These are phyloP conservation scores for Scrobipalpa costella DNA, from an alignment of 2,888 invertebrate species.

Conservation along the genomic window DNA sequence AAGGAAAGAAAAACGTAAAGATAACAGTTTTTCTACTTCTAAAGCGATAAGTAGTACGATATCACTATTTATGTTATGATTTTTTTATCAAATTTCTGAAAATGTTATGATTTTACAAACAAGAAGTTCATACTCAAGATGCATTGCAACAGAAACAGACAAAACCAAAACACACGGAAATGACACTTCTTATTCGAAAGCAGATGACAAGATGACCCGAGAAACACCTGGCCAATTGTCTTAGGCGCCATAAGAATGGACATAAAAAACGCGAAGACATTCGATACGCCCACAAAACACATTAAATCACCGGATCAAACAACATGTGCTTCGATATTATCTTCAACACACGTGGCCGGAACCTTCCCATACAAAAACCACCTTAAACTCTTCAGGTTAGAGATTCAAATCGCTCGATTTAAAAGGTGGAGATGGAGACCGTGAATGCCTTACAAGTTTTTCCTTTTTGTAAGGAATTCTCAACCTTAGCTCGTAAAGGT, in stretches of 20 bases:
- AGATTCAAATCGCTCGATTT: neutral
- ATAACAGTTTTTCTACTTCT: too few relatives aligned
- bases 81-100: too few relatives aligned
- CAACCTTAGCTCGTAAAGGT: constrained; percentile 28
- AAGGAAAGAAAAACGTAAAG: neutral
- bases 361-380: neutral
- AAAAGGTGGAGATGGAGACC: constrained; percentile 4
- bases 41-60: too few relatives aligned
- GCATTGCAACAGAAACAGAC: neutral
- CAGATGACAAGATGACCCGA: constrained; percentile 40
- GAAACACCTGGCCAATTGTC: constrained; percentile 49
- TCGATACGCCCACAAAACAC: constrained; percentile 75
- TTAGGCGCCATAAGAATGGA: constrained; percentile 55
- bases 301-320: constrained; percentile 72
- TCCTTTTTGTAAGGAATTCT: constrained; percentile 29
- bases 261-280: constrained; percentile 50
- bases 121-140: too few relatives aligned
- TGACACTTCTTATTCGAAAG: constrained; percentile 29
- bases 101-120: too few relatives aligned
- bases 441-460: constrained; percentile 31
- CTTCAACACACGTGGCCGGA: constrained; percentile 61
- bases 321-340: constrained; percentile 71
- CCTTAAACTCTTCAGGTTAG: neutral
- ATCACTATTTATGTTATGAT: too few relatives aligned
- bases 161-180: constrained; percentile 34